A percentile compares a stretch with the other conserved stretches of the same genome.
These are phyloP conservation scores for Mus caroli DNA, from an alignment of 2,797 vertebrate species.

Conservation along the genomic window DNA sequence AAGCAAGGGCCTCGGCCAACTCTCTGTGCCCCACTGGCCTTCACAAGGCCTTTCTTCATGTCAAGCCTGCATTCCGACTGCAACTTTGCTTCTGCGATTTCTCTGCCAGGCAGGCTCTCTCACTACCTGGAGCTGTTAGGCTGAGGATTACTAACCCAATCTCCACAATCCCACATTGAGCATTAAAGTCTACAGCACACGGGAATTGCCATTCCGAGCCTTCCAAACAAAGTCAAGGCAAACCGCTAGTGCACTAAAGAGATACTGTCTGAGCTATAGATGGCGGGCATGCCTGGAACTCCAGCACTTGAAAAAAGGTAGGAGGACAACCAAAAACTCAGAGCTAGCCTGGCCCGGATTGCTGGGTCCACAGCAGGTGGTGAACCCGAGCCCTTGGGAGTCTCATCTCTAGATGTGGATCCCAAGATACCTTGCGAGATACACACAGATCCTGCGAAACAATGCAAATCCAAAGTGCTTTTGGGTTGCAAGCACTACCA, in stretches of 20 bases:
- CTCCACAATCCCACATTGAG: too few species aligned
- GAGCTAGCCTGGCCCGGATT: background rate
- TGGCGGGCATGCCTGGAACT: background rate
- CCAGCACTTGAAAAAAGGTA: background rate
- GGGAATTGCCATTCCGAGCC: background rate
- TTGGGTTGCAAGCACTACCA: background rate
- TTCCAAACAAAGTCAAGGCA: background rate
- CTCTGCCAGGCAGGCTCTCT: background rate
- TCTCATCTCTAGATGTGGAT: background rate
- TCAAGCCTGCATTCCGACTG: background rate
- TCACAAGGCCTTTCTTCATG: background rate
- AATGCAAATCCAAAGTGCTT: background rate
- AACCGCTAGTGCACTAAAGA: background rate
- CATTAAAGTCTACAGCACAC: background rate
- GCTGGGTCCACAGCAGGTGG: background rate
- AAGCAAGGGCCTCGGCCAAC: background rate
- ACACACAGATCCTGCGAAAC: background rate
- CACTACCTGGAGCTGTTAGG: background rate
- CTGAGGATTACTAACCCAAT: background rate
- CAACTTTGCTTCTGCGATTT: background rate
- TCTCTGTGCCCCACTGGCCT: background rate
- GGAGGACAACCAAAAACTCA: background rate
- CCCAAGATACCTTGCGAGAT: background rate
- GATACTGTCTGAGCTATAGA: background rate
- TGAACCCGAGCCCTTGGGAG: background rate